Evolutionary conservation across 1,140 invertebrate species (phyloP), one percentile per base, ranked within the genome.

Genomic region (Philotrypesis tridentata): DNA sequence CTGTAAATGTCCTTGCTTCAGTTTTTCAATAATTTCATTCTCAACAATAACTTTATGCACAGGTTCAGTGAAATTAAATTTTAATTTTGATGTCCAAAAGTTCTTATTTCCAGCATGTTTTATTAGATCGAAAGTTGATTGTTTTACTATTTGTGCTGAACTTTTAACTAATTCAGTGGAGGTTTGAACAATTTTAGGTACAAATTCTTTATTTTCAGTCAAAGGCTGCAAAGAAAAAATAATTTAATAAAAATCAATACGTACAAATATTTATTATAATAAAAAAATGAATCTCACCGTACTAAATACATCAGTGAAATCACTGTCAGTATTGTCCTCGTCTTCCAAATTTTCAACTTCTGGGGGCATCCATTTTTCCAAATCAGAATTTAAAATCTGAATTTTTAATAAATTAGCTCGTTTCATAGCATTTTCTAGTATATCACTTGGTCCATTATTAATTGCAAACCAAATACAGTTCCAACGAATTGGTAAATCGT

Each of bases 401-500:
- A 89, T 87, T 84, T 92, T 87, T 67, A 91, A 82, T 61, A 90
- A 76, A 87, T 92, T 89, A 80, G 92, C 90, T 5, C 91, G 91
- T 84, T 92, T 91, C n/a, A 94, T 87, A 11, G 93, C 90, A 27
- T 91, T 89, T 86, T 93, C 91, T 2, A 94, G 88, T 84, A 93
- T 91, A 83, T 94, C 92, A 70, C 88, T 87, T 23, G 91, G 89
- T 83, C 94, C 94, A 85, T 93, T 91, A 71, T 92, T 92, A 80
- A 94, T 85, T 4, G 92, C 92, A 89, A 94, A 94, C 82, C 92
- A 92, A 76, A 94, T 86, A 83, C 93, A 90, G 27, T 87, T 88
- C 84, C 90, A 90, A 85, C 92, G 93, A 80, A 93, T 89, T 84
- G 88, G 83, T n/a, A 94, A 88, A 86, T 94, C 91, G 29, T 86